Evolutionary conservation across 2,113 vertebrate genomes (phyloP).

Genomic region (Saiga tatarica): DNA sequence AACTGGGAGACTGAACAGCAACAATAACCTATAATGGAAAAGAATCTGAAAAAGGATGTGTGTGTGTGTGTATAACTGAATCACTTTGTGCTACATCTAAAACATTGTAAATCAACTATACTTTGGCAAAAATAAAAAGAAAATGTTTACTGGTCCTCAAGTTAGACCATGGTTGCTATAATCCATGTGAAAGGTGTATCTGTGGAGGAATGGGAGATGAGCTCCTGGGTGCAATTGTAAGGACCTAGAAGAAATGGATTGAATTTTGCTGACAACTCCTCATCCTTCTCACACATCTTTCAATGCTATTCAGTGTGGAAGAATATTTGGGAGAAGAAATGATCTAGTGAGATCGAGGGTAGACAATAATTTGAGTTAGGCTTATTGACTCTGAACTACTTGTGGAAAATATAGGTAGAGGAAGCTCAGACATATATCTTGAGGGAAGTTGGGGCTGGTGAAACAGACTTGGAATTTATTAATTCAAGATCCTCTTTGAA

Average conservation of each 20-base stretch:
- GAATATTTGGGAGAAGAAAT: neutral
- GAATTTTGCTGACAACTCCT: neutral
- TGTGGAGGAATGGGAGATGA: neutral
- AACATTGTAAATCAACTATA: neutral
- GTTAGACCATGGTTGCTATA: neutral
- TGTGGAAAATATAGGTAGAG: neutral
- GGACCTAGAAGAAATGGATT: neutral
- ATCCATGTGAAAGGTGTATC: neutral
- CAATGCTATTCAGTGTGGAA: neutral
- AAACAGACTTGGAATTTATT: neutral
- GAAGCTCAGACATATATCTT: neutral
- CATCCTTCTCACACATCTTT: neutral
- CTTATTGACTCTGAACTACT: neutral
- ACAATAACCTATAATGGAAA: neutral
- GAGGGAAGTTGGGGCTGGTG: neutral
- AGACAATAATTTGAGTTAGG: neutral
- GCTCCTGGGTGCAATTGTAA: neutral
- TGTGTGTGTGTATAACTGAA: neutral
- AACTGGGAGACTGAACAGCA: neutral
- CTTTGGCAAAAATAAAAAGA: neutral
- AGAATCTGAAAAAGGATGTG: neutral
- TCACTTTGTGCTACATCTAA: neutral
- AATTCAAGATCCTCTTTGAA: neutral
- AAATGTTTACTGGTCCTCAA: neutral
- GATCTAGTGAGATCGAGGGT: neutral